These are phyloP conservation scores for Erithacus rubecula DNA, from an alignment of 2,797 vertebrate species.

Conservation along the genomic window DNA sequence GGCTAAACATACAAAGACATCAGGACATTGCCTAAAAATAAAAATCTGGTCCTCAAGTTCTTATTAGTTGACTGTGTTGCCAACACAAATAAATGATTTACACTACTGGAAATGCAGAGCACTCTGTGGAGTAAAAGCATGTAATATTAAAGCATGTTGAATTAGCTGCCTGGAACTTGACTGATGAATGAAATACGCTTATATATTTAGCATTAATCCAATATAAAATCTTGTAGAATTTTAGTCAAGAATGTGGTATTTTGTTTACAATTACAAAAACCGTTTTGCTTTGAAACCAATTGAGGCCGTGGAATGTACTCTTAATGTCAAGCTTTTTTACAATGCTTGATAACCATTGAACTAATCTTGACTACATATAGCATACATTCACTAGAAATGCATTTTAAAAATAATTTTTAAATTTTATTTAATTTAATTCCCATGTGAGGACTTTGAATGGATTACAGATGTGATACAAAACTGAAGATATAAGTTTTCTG, in stretches of 20 bases:
- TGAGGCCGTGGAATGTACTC: not conserved
- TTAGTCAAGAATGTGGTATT: not conserved
- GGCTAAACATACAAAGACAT: not conserved
- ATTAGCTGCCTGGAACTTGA: not conserved
- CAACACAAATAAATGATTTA: not conserved
- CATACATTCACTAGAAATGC: accelerated
- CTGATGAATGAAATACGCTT: not conserved
- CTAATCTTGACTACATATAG: not conserved
- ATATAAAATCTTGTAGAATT: not conserved
- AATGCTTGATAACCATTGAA: not conserved
- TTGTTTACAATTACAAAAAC: not conserved
- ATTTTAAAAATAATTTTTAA: not conserved
- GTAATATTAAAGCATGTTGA: not conserved
- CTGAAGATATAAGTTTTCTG: accelerated
- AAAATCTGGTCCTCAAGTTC: accelerated
- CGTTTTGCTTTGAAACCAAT: not conserved
- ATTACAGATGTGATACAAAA: not conserved
- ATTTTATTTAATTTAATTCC: not conserved
- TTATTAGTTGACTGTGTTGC: not conserved
- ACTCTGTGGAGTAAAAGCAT: not conserved
- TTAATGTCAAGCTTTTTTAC: not conserved
- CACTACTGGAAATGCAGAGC: not conserved
- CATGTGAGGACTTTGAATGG: not conserved
- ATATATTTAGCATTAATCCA: not conserved
- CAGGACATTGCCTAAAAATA: not conserved